Evolutionary conservation across 2,797 vertebrate species (phyloP).

Genomic region (Pipistrellus pygmaeus): DNA sequence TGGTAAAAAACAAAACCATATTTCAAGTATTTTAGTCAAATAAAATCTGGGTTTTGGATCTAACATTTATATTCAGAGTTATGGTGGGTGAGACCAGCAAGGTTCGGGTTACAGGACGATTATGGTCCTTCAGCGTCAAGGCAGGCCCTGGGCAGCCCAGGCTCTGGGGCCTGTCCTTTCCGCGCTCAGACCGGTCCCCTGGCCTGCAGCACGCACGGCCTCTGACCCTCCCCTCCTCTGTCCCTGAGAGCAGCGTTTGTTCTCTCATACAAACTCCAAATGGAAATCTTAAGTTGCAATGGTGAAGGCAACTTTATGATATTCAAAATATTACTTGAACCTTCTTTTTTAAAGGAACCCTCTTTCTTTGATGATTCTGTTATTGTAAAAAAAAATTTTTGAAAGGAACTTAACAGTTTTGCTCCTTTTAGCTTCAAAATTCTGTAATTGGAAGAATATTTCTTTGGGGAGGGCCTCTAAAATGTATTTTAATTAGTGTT

Average conservation of each 20-base stretch:
- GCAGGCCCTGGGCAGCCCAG: background rate
- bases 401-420: background rate
- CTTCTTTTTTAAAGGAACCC: slow-evolving; percentile 17
- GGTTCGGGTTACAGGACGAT: background rate
- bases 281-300: background rate
- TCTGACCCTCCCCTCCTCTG: background rate
- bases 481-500: slow-evolving; percentile 19
- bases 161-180: accelerated
- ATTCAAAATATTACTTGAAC: background rate
- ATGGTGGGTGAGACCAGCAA: background rate
- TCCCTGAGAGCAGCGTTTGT: background rate
- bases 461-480: background rate
- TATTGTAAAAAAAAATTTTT: background rate
- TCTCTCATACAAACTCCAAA: background rate
- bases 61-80: background rate
- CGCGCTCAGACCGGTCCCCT: accelerated
- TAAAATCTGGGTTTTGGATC: background rate
- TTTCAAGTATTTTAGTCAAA: slow-evolving; percentile 32
- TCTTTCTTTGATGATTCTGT: background rate
- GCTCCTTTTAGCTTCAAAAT: background rate
- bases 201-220: accelerated
- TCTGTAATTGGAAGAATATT: slow-evolving; percentile 45
- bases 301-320: background rate
- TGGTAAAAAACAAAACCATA: background rate
- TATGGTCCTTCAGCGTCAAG: background rate